A percentile compares a stretch with the other conserved stretches of the same genome.
These are phyloP conservation scores for Parelbella ahira DNA, from an alignment of 2,888 invertebrate species.

Conservation along the genomic window DNA sequence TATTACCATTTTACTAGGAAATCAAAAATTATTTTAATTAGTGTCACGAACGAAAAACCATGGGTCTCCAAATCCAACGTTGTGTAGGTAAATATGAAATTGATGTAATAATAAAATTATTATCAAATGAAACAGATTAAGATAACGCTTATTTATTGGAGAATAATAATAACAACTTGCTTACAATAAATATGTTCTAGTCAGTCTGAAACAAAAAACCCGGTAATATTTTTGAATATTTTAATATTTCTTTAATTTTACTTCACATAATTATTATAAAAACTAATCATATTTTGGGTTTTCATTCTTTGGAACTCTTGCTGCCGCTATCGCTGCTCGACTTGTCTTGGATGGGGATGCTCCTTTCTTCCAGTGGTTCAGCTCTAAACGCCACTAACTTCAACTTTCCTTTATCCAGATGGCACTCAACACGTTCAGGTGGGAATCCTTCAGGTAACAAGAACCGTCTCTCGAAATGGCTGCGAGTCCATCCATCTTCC, in stretches of 20 bases:
- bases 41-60: too few species aligned
- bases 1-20: too few species aligned
- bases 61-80: too few species aligned
- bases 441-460: constrained; percentile 88
- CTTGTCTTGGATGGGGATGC: constrained; percentile 58
- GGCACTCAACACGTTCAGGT: constrained; percentile 85
- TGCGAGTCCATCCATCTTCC: constrained; percentile 87
- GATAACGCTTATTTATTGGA: constrained; percentile 1
- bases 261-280: too few species aligned
- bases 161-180: constrained; percentile 7
- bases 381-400: constrained; percentile 83
- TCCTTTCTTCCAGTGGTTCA: constrained; percentile 55
- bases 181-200: constrained; percentile 17
- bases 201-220: constrained; percentile 27
- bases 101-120: too few species aligned
- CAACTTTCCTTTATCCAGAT: constrained; percentile 87
- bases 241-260: too few species aligned
- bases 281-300: too few species aligned
- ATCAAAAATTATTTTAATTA: too few species aligned
- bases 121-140: constrained; percentile 5
- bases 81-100: too few species aligned
- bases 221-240: too few species aligned
- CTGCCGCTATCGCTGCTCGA: constrained; percentile 30
- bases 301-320: too few species aligned
- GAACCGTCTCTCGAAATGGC: constrained; percentile 89